Evolutionary conservation across 2,888 invertebrate species (phyloP).

Genomic region (Hirtodrosophila cameraria): DNA sequence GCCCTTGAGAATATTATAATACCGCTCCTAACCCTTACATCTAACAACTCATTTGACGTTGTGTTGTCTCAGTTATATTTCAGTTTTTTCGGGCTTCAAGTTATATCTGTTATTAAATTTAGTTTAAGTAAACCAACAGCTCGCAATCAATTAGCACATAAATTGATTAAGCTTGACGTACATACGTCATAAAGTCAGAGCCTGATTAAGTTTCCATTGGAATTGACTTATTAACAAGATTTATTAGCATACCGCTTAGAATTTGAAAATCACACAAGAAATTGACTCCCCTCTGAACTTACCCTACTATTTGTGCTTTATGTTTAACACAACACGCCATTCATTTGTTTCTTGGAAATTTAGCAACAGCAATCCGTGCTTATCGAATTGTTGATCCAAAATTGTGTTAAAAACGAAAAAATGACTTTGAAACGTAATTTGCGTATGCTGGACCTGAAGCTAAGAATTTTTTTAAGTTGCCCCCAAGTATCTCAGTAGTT

Average conservation of each 20-base stretch:
- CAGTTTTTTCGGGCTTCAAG: background rate
- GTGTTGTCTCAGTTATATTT: background rate
- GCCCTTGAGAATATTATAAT: too few relatives aligned
- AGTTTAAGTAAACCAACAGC: slow-evolving; percentile 10
- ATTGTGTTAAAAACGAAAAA: slow-evolving; percentile 10
- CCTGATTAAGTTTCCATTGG: slow-evolving; percentile 51
- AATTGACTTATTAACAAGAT: slow-evolving; percentile 74
- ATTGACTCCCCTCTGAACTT: slow-evolving; percentile 9
- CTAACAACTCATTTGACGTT: too few relatives aligned
- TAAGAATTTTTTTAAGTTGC: slow-evolving; percentile 10
- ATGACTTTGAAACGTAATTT: slow-evolving; percentile 6
- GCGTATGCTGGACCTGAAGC: background rate
- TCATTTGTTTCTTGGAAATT: slow-evolving; percentile 22
- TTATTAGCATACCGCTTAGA: slow-evolving; percentile 55
- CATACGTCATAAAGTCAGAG: slow-evolving; percentile 43
- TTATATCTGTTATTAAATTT: slow-evolving; percentile 13
- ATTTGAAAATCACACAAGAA: slow-evolving; percentile 55
- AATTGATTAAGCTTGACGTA: too few relatives aligned
- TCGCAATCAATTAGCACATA: slow-evolving; percentile 55
- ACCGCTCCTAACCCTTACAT: too few relatives aligned
- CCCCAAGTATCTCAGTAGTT: slow-evolving; percentile 2
- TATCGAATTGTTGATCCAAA: slow-evolving; percentile 47
- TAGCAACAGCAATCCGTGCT: slow-evolving; percentile 43
- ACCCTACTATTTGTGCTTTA: background rate
- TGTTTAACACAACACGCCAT: slow-evolving; percentile 24